A percentile compares a stretch with the other conserved stretches of the same genome.
Evolutionary conservation across 2,113 vertebrate genomes (phyloP).

Genomic region (Arizona elegans): DNA sequence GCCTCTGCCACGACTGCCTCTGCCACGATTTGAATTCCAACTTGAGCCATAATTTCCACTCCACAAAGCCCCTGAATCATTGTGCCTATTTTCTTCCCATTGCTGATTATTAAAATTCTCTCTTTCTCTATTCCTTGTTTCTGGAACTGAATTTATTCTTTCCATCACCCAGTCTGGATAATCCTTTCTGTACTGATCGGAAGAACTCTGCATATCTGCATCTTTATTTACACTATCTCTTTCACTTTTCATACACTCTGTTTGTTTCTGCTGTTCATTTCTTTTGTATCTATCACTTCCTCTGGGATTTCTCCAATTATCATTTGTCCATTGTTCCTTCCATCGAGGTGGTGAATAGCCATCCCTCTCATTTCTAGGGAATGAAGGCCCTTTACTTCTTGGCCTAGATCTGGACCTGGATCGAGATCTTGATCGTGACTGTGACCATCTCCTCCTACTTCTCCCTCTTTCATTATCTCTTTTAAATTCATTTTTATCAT

Average conservation of each 20-base stretch:
- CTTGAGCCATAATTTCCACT: slow-evolving; percentile 71
- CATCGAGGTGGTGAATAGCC: slow-evolving; percentile 79
- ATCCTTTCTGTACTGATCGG: slow-evolving; percentile 76
- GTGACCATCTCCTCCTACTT: slow-evolving; percentile 76
- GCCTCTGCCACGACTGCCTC: slow-evolving; percentile 73
- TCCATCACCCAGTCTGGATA: slow-evolving; percentile 91
- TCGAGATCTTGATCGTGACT: slow-evolving; percentile 76
- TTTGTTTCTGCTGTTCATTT: slow-evolving; percentile 74
- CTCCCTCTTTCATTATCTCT: slow-evolving; percentile 81
- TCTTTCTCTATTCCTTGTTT: slow-evolving; percentile 74
- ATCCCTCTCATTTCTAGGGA: slow-evolving; percentile 74
- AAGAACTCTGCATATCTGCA: slow-evolving; percentile 65
- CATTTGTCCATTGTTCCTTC: slow-evolving; percentile 79
- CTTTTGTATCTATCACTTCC: slow-evolving; percentile 74
- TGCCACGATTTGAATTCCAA: slow-evolving; percentile 75
- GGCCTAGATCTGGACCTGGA: slow-evolving; percentile 79
- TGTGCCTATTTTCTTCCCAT: slow-evolving; percentile 80
- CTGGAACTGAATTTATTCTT: slow-evolving; percentile 74
- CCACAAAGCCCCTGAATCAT: slow-evolving; percentile 75
- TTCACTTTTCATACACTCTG: slow-evolving; percentile 74
- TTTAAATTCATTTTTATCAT: slow-evolving; percentile 72
- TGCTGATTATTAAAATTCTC: slow-evolving; percentile 69
- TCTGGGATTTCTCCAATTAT: slow-evolving; percentile 76
- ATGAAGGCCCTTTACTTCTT: slow-evolving; percentile 73
- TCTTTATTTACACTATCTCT: slow-evolving; percentile 66